These are phyloP conservation scores for Acleris cristana DNA, from an alignment of 2,888 invertebrate species.

Conservation along the genomic window DNA sequence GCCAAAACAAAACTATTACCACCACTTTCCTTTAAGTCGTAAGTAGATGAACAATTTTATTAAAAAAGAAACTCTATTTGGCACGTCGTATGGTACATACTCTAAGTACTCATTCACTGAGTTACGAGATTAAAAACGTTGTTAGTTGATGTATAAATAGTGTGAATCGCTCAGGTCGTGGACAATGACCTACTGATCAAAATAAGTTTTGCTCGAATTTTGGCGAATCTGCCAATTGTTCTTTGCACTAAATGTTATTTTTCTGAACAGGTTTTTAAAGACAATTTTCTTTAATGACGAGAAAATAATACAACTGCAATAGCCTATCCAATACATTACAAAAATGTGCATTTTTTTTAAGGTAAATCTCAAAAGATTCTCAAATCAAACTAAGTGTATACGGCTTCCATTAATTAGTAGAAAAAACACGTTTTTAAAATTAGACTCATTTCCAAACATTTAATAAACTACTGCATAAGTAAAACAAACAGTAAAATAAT, in stretches of 20 bases:
- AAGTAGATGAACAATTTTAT: background rate
- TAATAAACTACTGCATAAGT: too few relatives aligned
- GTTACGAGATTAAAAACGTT: background rate
- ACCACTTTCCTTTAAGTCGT: background rate
- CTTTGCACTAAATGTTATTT: background rate
- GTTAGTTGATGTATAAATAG: background rate
- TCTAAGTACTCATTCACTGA: background rate
- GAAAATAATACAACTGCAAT: background rate
- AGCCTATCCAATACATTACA: too few relatives aligned
- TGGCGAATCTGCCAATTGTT: constrained; percentile 15
- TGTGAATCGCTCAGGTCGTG: background rate
- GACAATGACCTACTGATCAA: constrained; percentile 22
- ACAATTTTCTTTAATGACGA: background rate
- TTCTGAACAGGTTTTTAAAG: background rate
- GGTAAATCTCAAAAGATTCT: too few relatives aligned
- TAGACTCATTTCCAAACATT: too few relatives aligned
- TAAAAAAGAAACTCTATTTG: background rate
- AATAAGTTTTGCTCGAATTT: constrained; percentile 1
- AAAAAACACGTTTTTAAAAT: too few relatives aligned
- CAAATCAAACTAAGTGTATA: too few relatives aligned
- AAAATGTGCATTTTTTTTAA: too few relatives aligned
- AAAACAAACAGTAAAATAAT: too few relatives aligned
- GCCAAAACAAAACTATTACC: background rate
- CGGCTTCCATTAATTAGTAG: too few relatives aligned
- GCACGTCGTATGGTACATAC: background rate